Conservation (phyloP, 2,888 invertebrate species). For the Macrosiphum euphorbiae region DNA sequence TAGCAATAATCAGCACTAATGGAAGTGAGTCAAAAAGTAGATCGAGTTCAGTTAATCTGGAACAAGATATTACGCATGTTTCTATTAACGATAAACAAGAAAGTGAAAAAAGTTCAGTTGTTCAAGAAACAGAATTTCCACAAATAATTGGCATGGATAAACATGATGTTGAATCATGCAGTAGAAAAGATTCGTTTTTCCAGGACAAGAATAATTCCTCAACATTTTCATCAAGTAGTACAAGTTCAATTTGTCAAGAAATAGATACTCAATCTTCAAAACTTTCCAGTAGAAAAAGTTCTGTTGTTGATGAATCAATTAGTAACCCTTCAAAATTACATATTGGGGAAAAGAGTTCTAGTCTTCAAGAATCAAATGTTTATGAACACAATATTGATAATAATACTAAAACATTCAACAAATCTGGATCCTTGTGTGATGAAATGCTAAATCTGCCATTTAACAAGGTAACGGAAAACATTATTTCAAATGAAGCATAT, state of each 20-base stretch:
- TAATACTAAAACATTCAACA: not conserved
- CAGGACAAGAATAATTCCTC: constrained; percentile 1
- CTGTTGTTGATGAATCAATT: not conserved
- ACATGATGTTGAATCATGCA: not conserved
- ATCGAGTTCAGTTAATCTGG: not conserved
- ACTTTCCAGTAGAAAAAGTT: constrained; percentile 20
- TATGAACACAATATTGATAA: not conserved
- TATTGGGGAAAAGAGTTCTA: not conserved
- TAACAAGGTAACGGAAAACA: not conserved
- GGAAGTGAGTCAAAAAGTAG: too few relatives aligned
- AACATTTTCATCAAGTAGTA: not conserved
- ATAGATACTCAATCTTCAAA: constrained; percentile 38
- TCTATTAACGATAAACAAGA: not conserved
- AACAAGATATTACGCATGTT: too few relatives aligned
- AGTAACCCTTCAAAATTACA: not conserved
- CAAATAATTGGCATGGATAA: not conserved
- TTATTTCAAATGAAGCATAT: not conserved
- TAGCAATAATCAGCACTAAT: too few relatives aligned
- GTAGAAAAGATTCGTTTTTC: not conserved
- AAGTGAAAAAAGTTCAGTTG: not conserved
- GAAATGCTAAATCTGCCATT: not conserved
- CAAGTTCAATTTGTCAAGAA: constrained; percentile 14
- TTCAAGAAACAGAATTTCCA: not conserved
- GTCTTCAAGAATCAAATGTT: not conserved
- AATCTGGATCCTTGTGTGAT: not conserved